These are phyloP conservation scores for Melanostoma scalare DNA, from an alignment of 2,888 invertebrate species.

Conservation along the genomic window DNA sequence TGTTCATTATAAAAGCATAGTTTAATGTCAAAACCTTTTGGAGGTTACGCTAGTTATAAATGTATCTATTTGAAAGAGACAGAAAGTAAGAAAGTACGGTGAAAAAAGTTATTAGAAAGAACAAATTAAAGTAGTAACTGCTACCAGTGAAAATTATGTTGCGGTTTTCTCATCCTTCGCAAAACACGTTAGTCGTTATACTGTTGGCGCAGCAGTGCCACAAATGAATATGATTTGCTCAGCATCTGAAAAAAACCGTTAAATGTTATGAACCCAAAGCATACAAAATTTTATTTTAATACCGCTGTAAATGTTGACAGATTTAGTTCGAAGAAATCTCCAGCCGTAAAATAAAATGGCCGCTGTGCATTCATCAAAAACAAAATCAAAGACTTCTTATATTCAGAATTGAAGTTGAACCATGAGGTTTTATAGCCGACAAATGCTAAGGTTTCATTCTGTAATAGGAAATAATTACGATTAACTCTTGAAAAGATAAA, in stretches of 20 bases:
- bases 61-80: too few species aligned
- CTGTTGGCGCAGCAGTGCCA: slow-evolving; percentile 76
- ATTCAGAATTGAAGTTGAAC: slow-evolving; percentile 75
- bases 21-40: too few species aligned
- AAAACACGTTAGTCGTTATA: slow-evolving; percentile 46
- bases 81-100: too few species aligned
- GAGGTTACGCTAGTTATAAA: too few species aligned
- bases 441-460: slow-evolving; percentile 76
- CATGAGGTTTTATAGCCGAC: slow-evolving; percentile 76
- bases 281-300: neutral
- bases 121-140: too few species aligned
- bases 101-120: too few species aligned
- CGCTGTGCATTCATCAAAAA: slow-evolving; percentile 75
- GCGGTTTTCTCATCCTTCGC: too few species aligned
- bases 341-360: slow-evolving; percentile 76
- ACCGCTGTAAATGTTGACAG: slow-evolving; percentile 76
- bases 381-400: slow-evolving; percentile 74
- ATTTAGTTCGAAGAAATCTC: slow-evolving; percentile 75
- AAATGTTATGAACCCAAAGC: neutral
- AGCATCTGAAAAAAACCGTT: slow-evolving; percentile 69
- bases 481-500: neutral
- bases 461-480: neutral
- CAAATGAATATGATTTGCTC: slow-evolving; percentile 77
- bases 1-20: too few species aligned
- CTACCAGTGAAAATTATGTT: too few species aligned